Percentiles rank a stretch among this genome's conserved stretches.
Evolutionary conservation across 2,797 vertebrate genomes (phyloP).

Genomic region (Smutsia temminckii): DNA sequence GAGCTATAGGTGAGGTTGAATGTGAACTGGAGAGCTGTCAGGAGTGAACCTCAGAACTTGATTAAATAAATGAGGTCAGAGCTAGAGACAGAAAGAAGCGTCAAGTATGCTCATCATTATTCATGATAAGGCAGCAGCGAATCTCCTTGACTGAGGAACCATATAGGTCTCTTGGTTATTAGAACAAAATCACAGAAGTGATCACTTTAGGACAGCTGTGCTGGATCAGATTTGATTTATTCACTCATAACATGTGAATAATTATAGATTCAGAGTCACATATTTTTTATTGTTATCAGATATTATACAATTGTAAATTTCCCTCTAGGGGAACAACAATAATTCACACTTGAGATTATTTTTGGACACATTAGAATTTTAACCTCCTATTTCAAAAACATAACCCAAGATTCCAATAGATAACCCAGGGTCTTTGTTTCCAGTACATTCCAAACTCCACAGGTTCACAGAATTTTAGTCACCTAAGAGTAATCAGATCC

Average conservation of each 20-base stretch:
- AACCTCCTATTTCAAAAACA: constrained; percentile 46
- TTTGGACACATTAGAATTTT: not conserved
- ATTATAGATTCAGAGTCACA: not conserved
- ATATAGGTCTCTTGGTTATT: too few relatives aligned
- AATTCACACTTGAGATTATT: not conserved
- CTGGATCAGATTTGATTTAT: not conserved
- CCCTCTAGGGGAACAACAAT: not conserved
- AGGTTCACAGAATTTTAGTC: not conserved
- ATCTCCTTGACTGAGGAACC: not conserved
- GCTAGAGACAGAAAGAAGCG: not conserved
- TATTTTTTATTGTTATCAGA: not conserved
- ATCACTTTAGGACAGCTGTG: not conserved
- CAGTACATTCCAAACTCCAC: not conserved
- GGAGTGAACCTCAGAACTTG: not conserved
- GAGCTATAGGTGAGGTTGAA: not conserved
- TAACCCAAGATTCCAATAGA: not conserved
- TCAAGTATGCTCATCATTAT: not conserved
- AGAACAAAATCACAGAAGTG: not conserved
- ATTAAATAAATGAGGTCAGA: not conserved
- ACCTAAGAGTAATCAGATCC: constrained; percentile 9
- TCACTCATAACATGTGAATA: not conserved
- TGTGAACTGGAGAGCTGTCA: not conserved
- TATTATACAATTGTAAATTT: not conserved
- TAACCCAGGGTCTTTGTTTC: not conserved
- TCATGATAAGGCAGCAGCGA: not conserved